A percentile compares a stretch with the other conserved stretches of the same genome.
Conservation (phyloP, 2,113 vertebrate genomes). For the Phyllostomus hastatus region DNA sequence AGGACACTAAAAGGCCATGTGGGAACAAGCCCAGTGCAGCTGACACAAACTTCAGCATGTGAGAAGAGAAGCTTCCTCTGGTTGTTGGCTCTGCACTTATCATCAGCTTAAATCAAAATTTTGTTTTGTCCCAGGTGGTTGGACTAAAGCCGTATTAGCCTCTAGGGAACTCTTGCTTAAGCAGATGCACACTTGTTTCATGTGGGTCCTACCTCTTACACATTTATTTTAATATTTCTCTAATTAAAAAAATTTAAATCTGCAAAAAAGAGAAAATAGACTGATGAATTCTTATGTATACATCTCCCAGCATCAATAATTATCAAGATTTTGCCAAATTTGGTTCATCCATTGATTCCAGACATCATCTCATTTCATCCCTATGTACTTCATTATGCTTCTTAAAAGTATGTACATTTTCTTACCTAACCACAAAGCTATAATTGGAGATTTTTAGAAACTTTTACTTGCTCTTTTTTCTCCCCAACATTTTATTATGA, state of each 20-base stretch:
- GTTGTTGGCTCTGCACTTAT: conserved; percentile 58
- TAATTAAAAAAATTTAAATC: conserved; percentile 43
- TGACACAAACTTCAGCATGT: conserved; percentile 42
- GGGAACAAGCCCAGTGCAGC: conserved; percentile 58
- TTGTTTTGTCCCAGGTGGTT: conserved; percentile 69
- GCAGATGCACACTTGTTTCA: conserved; percentile 8
- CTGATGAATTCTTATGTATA: background rate
- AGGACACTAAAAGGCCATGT: conserved; percentile 30
- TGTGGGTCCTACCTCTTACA: background rate
- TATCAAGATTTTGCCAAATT: background rate
- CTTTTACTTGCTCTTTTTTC: background rate
- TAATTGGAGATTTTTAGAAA: background rate
- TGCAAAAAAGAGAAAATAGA: background rate
- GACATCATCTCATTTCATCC: background rate
- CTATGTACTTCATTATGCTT: background rate
- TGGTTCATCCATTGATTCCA: background rate
- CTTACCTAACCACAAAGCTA: background rate
- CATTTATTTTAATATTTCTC: conserved; percentile 55
- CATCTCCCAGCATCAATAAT: background rate
- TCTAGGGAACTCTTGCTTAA: conserved; percentile 52
- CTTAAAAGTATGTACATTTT: background rate
- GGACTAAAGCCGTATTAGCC: conserved; percentile 54
- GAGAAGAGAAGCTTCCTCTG: conserved; percentile 49
- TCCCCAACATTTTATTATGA: background rate
- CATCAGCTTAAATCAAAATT: conserved; percentile 65